Evolutionary conservation across 2,797 vertebrate species (phyloP).

Genomic region (Sardinella longiceps): DNA sequence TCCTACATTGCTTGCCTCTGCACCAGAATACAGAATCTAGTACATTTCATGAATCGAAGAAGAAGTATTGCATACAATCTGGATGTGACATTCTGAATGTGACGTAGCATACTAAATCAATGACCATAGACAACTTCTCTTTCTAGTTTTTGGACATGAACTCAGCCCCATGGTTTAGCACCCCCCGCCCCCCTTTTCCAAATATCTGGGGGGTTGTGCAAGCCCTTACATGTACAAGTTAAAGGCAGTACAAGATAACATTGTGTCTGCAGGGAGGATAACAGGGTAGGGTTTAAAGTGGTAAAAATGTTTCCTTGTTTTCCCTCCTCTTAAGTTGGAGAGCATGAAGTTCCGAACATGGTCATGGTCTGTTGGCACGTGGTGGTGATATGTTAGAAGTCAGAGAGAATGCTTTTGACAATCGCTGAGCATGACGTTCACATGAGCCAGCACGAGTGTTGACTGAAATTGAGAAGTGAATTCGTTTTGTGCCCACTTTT

Average conservation of each 20-base stretch:
- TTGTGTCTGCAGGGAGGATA: neutral
- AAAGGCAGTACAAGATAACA: conserved; percentile 16
- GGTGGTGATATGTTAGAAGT: neutral
- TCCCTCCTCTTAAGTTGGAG: neutral
- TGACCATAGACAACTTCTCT: neutral
- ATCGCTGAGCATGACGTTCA: neutral
- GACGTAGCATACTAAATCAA: neutral
- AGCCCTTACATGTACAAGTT: neutral
- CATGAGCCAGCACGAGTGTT: neutral
- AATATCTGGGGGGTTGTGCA: neutral
- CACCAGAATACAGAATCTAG: neutral
- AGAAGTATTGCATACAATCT: neutral
- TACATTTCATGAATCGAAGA: neutral
- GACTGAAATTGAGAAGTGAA: neutral
- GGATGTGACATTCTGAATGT: neutral
- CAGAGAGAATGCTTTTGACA: neutral
- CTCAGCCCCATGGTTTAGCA: neutral
- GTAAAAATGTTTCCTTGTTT: neutral
- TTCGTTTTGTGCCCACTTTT: neutral
- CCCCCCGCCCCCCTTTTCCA: neutral
- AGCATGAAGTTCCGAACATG: neutral
- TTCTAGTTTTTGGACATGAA: neutral
- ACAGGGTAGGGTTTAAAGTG: neutral
- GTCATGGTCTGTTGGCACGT: neutral
- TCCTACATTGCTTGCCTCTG: neutral